A percentile compares a stretch with the other conserved stretches of the same genome.
phyloP scores from a whole-genome alignment of 64 coral and sea anemone species.

The Catalaphyllia jardinei region DNA sequence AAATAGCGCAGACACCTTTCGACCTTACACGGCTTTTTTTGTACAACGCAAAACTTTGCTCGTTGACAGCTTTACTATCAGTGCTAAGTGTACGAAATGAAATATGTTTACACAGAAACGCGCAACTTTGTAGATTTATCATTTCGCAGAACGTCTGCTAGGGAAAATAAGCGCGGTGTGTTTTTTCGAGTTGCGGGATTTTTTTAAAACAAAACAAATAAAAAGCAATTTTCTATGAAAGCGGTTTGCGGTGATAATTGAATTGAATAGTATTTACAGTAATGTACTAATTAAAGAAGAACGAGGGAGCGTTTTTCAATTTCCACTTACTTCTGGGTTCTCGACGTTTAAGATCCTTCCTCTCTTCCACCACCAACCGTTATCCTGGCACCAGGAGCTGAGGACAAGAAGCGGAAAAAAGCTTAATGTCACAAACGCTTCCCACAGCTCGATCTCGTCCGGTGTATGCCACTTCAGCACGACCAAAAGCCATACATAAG shows the following conservation, averaged over 20 bases:
- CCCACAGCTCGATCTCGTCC: conserved; percentile 81
- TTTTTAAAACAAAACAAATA: background rate
- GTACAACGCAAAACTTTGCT: background rate
- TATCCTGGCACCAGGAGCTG: conserved; percentile 82
- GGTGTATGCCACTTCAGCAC: conserved; percentile 76
- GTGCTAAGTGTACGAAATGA: no score
- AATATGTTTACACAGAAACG: no score
- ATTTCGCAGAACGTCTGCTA: no score
- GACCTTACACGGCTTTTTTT: no score
- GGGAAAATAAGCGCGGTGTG: no score
- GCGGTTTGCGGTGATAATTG: background rate
- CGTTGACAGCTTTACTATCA: no score
- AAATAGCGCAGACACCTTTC: no score
- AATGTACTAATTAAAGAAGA: background rate
- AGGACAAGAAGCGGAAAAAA: conserved; percentile 86
- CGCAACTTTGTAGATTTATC: no score
- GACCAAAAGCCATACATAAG: conserved; percentile 84
- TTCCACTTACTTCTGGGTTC: conserved; percentile 65
- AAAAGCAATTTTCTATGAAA: background rate
- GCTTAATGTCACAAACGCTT: conserved; percentile 77
- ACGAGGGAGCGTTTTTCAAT: background rate
- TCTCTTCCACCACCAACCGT: conserved; percentile 82
- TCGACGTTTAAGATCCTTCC: conserved; percentile 74
- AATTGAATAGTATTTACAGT: background rate
- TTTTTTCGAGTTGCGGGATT: background rate